Evolutionary conservation across 2,797 vertebrate species (phyloP).

Genomic region (Myotis myotis): DNA sequence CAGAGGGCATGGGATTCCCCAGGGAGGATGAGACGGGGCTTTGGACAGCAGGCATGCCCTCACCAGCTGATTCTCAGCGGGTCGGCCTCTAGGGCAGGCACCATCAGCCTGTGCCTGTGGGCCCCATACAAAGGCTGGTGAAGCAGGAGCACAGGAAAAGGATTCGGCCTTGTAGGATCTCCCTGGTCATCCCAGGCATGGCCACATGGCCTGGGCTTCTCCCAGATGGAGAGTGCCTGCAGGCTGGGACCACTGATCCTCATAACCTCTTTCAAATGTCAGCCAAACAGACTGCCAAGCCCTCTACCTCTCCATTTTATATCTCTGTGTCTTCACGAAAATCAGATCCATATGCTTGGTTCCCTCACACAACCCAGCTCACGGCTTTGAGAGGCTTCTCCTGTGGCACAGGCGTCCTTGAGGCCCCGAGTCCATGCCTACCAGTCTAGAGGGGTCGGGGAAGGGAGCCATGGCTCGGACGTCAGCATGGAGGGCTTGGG

Average conservation of each 20-base stretch:
- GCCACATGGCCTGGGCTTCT: not conserved
- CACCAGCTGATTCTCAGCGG: rapidly evolving
- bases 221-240: not conserved
- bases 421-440: not conserved
- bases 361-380: not conserved
- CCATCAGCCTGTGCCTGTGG: rapidly evolving
- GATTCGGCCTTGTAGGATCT: rapidly evolving
- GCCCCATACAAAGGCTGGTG: not conserved
- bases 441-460: not conserved
- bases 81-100: not conserved
- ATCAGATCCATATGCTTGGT: not conserved
- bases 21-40: not conserved
- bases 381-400: not conserved
- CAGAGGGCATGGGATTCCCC: not conserved
- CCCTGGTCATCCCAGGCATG: not conserved
- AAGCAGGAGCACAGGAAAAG: not conserved
- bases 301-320: not conserved
- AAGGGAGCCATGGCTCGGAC: not conserved
- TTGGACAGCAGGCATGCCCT: not conserved
- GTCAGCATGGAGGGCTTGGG: not conserved
- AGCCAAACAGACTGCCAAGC: not conserved
- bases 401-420: not conserved
- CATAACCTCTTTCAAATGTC: not conserved
- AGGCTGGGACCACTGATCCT: not conserved
- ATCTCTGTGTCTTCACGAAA: not conserved